Evolutionary conservation across 2,797 vertebrate species (phyloP).

Genomic region (Emys orbicularis): DNA sequence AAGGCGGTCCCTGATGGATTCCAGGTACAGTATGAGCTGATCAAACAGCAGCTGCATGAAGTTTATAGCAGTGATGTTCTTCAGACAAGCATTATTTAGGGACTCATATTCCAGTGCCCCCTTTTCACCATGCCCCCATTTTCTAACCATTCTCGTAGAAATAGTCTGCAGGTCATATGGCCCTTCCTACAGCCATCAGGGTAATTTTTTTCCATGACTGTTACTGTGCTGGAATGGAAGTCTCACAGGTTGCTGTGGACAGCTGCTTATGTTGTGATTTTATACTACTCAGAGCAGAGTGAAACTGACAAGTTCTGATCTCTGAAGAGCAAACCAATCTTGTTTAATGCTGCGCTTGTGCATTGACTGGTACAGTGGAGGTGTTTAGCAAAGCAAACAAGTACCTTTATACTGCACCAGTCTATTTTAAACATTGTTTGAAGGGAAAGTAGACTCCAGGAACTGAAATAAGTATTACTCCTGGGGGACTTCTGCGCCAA

Average conservation of each 20-base stretch:
- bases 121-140: no score
- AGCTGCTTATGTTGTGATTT: background rate
- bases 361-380: background rate
- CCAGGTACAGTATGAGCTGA: slow-evolving; percentile 77
- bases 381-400: background rate
- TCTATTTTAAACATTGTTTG: background rate
- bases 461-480: background rate
- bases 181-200: background rate
- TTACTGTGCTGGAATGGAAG: background rate
- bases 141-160: background rate
- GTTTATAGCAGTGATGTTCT: background rate
- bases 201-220: background rate
- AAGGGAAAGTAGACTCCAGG: background rate
- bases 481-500: no score
- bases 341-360: background rate
- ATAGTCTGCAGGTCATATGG: background rate
- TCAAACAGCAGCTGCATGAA: background rate
- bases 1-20: slow-evolving; percentile 73
- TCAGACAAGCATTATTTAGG: background rate
- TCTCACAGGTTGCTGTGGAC: background rate
- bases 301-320: background rate
- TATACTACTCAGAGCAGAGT: background rate
- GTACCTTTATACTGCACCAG: fast-evolving
- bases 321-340: background rate
- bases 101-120: background rate